Evolutionary conservation across 2,113 vertebrate genomes (phyloP).

Genomic region (Terrapene triunguis): DNA sequence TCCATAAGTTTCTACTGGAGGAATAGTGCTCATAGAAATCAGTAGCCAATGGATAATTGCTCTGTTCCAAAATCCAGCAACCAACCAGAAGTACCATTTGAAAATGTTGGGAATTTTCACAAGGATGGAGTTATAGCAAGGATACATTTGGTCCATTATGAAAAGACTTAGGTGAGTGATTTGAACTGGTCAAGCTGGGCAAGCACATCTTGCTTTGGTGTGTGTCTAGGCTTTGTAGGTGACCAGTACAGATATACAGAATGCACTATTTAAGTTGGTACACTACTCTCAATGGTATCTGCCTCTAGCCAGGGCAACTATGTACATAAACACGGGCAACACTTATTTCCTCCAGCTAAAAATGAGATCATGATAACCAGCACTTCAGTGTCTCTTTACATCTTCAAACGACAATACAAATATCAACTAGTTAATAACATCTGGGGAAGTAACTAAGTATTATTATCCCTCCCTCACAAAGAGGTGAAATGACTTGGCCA

Average conservation of each 20-base stretch:
- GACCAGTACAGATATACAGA: not conserved
- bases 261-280: not conserved
- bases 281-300: not conserved
- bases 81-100: not conserved
- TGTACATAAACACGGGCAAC: rapidly evolving
- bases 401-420: not conserved
- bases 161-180: not conserved
- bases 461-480: not conserved
- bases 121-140: not conserved
- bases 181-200: not conserved
- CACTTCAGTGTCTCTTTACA: not conserved
- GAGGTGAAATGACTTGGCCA: not conserved
- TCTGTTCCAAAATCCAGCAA: not conserved
- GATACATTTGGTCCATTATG: not conserved
- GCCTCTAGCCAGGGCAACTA: not conserved
- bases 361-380: not conserved
- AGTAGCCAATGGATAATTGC: not conserved
- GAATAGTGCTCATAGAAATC: not conserved
- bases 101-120: constrained; percentile 6
- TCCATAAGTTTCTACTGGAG: not conserved
- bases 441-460: not conserved
- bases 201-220: constrained; percentile 8
- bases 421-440: rapidly evolving
- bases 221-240: not conserved
- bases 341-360: not conserved